Percentiles rank a stretch among this genome's conserved stretches.
phyloP scores from a whole-genome alignment of 37 sponge, comb jelly and placozoan species.

The Ephydatia muelleri region DNA sequence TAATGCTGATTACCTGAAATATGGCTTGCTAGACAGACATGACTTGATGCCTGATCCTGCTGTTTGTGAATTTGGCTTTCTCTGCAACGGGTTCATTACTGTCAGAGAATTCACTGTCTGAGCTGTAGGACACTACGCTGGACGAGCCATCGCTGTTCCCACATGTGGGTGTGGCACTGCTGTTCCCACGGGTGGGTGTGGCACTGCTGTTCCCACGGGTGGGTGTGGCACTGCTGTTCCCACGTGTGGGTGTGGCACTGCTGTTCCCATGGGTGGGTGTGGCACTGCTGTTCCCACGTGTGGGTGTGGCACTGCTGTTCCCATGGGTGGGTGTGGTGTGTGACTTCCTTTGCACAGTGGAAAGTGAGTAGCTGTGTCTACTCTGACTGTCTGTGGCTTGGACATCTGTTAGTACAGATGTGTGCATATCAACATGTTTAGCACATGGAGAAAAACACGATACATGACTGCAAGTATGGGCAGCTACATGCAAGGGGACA shows the following conservation, averaged over 20 bases:
- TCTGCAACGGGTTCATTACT: slow-evolving; percentile 5
- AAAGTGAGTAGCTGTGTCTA: too few species aligned
- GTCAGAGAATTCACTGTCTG: slow-evolving; percentile 57
- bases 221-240: background rate
- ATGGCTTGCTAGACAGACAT: slow-evolving; percentile 18
- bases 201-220: background rate
- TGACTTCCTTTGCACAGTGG: too few species aligned
- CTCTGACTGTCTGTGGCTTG: too few species aligned
- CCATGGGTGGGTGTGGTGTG: too few species aligned
- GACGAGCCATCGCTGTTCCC: background rate
- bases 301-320: background rate
- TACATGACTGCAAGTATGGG: too few species aligned
- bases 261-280: too few species aligned
- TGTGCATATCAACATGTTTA: too few species aligned
- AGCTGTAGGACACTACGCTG: slow-evolving; percentile 14
- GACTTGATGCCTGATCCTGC: slow-evolving; percentile 31
- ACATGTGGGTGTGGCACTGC: background rate
- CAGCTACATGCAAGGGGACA: too few species aligned
- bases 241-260: too few species aligned
- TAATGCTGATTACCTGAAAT: slow-evolving; percentile 11
- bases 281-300: background rate
- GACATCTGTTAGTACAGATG: too few species aligned
- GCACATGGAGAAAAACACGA: too few species aligned
- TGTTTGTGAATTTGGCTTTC: slow-evolving; percentile 3
- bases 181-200: too few species aligned